These are phyloP conservation scores for Myotis yumanensis DNA, from an alignment of 2,113 vertebrate species.

Conservation along the genomic window DNA sequence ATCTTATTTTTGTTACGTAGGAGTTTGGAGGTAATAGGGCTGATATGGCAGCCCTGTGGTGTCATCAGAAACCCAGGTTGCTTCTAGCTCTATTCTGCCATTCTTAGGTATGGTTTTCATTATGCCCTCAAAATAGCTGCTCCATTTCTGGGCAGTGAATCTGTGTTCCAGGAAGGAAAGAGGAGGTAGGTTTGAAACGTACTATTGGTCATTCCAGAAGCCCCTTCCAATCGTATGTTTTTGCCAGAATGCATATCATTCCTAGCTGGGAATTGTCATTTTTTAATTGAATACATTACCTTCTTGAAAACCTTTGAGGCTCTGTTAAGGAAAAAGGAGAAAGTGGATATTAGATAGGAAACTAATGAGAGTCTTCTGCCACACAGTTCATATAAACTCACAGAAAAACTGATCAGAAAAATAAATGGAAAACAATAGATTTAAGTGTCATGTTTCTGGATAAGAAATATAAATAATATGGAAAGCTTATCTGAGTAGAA, in stretches of 20 bases:
- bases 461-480: not conserved
- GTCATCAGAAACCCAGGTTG: not conserved
- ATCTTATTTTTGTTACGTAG: not conserved
- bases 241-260: not conserved
- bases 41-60: not conserved
- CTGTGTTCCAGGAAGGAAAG: not conserved
- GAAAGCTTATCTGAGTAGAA: not conserved
- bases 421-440: slow-evolving; percentile 2
- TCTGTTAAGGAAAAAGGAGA: not conserved
- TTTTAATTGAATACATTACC: not conserved
- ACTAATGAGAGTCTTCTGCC: not conserved
- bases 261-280: not conserved
- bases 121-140: not conserved
- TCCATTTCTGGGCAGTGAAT: not conserved
- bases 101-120: not conserved
- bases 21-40: not conserved
- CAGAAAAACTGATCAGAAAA: not conserved
- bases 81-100: not conserved
- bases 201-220: not conserved
- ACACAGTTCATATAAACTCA: not conserved
- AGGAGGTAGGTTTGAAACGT: not conserved
- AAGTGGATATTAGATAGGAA: not conserved
- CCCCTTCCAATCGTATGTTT: not conserved
- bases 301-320: not conserved
- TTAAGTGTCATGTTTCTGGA: not conserved